These are phyloP conservation scores for Novumbra hubbsi DNA, from an alignment of 2,797 vertebrate genomes.

Conservation along the genomic window DNA sequence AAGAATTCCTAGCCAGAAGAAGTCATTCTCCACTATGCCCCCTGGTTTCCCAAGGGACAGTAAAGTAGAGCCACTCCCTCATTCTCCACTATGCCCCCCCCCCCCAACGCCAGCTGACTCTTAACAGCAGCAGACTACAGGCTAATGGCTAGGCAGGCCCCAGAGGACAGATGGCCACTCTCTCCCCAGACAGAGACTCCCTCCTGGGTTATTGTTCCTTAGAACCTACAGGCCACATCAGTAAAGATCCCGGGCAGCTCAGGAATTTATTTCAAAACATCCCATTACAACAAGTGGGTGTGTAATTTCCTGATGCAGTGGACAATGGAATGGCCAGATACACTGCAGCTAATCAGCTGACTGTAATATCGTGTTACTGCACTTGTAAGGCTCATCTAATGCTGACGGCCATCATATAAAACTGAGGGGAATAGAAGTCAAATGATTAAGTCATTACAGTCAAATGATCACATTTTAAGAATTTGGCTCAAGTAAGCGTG, in stretches of 20 bases:
- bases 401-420: neutral
- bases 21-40: conserved; percentile 19
- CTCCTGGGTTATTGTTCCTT: conserved; percentile 45
- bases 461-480: neutral
- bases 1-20: conserved; percentile 24
- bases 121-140: conserved; percentile 13
- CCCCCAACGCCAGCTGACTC: neutral
- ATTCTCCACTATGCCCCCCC: neutral
- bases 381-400: neutral
- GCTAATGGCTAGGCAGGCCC: conserved; percentile 23
- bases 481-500: neutral
- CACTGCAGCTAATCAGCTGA: neutral
- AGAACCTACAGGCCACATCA: conserved; percentile 37
- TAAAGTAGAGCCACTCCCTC: neutral
- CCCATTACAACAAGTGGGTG: neutral
- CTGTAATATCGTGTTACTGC: neutral
- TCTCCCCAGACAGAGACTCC: conserved; percentile 40
- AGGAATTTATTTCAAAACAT: conserved; percentile 3
- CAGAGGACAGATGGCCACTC: conserved; percentile 41
- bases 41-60: conserved; percentile 11
- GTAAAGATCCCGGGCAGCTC: conserved; percentile 5
- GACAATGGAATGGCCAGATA: neutral
- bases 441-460: neutral
- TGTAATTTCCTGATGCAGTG: neutral
- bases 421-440: neutral